Conservation (phyloP, 2,888 invertebrate genomes). For the Eurois occulta region DNA sequence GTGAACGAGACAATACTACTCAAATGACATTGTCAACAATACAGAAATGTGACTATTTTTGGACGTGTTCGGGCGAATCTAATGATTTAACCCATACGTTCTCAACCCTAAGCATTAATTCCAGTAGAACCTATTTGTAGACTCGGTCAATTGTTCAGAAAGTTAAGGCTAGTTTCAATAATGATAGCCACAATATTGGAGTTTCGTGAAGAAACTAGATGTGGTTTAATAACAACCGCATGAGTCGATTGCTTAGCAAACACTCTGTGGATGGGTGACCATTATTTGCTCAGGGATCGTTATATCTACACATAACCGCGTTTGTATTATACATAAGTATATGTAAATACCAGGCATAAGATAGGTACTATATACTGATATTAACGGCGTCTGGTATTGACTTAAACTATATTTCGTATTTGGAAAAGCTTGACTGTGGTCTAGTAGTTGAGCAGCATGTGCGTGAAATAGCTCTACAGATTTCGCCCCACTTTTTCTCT, state of each 20-base stretch:
- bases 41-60: not conserved
- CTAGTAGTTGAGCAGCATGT: conserved; percentile 13
- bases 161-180: not conserved
- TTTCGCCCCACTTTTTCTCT: not conserved
- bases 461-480: conserved; percentile 11
- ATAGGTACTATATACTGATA: not conserved
- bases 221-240: conserved; percentile 31
- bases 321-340: conserved; percentile 1
- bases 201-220: not conserved
- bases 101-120: not conserved
- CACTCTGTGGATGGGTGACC: not conserved
- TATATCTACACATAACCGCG: not conserved
- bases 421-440: conserved; percentile 7
- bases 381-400: conserved; percentile 18
- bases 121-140: not conserved
- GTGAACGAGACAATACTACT: not conserved
- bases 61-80: not conserved
- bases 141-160: not conserved
- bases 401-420: conserved; percentile 8
- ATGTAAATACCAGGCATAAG: not conserved
- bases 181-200: not conserved
- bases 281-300: conserved; percentile 15
- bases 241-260: conserved; percentile 1
- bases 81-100: not conserved
- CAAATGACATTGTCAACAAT: not conserved